Evolutionary conservation across 1,140 invertebrate species (phyloP).

Genomic region (Aphelenchoides avenae): DNA sequence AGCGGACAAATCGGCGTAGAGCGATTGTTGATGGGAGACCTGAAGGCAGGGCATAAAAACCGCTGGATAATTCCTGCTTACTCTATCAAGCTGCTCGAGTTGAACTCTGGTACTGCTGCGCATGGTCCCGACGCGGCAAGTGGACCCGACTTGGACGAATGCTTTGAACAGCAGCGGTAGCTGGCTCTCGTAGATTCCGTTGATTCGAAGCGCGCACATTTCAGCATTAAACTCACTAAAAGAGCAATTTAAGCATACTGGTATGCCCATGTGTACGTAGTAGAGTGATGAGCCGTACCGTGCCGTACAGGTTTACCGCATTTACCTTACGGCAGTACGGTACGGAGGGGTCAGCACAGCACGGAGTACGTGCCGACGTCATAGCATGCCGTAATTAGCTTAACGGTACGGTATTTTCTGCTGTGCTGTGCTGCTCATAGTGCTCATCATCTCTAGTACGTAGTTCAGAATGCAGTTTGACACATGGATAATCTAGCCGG

Average conservation of each 20-base stretch:
- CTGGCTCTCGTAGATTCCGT: constrained; percentile 97
- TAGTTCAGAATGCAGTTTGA: constrained; percentile 4
- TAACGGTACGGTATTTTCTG: no score
- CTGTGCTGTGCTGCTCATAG: no score
- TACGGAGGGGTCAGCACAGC: no score
- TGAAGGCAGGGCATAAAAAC: no score
- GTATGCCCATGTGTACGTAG: neutral
- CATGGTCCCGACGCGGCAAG: constrained; percentile 10
- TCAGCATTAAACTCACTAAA: constrained; percentile 74
- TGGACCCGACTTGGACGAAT: constrained; percentile 72
- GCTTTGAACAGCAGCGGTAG: constrained; percentile 81
- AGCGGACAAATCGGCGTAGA: constrained; percentile 68
- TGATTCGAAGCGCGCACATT: constrained; percentile 82
- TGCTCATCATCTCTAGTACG: no score
- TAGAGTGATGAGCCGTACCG: no score
- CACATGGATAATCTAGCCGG: neutral
- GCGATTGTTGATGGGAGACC: constrained; percentile 64
- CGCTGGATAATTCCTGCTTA: no score
- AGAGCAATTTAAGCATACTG: no score
- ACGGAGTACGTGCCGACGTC: no score
- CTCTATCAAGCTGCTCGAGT: neutral
- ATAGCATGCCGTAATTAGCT: no score
- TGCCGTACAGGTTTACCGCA: no score
- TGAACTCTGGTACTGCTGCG: neutral
- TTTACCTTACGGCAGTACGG: no score